These are phyloP conservation scores for Eudasyphora cyanicolor DNA, from an alignment of 2,888 invertebrate genomes.

Conservation along the genomic window DNA sequence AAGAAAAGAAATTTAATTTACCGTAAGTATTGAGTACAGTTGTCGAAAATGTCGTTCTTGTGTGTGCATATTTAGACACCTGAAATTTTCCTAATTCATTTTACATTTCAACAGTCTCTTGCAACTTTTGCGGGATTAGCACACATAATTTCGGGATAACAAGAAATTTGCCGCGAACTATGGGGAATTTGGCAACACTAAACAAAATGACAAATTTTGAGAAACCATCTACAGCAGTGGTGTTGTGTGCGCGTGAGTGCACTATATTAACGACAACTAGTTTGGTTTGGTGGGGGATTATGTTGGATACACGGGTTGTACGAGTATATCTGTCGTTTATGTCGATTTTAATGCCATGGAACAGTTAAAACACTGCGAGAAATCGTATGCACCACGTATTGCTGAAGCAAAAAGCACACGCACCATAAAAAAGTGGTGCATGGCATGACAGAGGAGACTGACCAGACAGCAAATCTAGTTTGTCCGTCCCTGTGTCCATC, in stretches of 20 bases:
- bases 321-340: neutral
- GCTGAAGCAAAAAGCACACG: neutral
- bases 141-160: no score
- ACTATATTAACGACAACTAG: neutral
- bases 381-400: neutral
- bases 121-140: no score
- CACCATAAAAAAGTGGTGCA: neutral
- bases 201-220: neutral
- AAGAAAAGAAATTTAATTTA: no score
- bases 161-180: no score
- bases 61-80: no score
- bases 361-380: conserved; percentile 14
- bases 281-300: neutral
- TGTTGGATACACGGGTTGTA: neutral
- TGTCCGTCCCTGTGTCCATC: neutral
- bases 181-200: neutral
- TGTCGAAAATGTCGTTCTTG: no score
- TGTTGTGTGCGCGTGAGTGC: neutral
- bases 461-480: neutral
- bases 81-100: no score
- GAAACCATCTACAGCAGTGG: neutral
- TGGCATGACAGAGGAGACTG: neutral
- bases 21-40: no score
- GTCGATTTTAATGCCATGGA: neutral
- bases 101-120: no score